Evolutionary conservation across 23 tunicate species (phyloP).

Genomic region (Ciona savignyi): DNA sequence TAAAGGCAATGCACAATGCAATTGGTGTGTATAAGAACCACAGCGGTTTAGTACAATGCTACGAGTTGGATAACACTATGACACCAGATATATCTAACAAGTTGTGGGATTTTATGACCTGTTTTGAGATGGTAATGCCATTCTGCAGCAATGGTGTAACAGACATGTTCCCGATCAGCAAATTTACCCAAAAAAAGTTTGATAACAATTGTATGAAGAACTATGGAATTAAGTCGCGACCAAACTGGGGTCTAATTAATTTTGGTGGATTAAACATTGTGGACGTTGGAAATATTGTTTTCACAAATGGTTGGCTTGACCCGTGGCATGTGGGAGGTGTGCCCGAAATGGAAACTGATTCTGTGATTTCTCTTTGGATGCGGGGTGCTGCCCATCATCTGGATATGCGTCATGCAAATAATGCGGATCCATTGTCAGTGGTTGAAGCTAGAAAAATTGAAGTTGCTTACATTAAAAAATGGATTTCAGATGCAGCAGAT

Average conservation of each 20-base stretch:
- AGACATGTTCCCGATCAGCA: slow-evolving; percentile 84
- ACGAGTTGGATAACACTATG: slow-evolving; percentile 5
- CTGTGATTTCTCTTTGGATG: slow-evolving; percentile 34
- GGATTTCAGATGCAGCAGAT: no score
- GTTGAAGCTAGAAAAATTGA: no score
- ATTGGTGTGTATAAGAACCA: slow-evolving; percentile 62
- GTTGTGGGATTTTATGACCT: slow-evolving; percentile 60
- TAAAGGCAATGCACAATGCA: slow-evolving; percentile 40
- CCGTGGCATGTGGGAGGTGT: slow-evolving; percentile 89
- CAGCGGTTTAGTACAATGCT: slow-evolving; percentile 49
- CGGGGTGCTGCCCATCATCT: slow-evolving; percentile 79
- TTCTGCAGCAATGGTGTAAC: slow-evolving; percentile 39
- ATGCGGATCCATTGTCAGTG: no score
- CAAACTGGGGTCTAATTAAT: slow-evolving; percentile 47
- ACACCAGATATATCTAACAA: slow-evolving; percentile 24
- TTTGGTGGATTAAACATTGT: slow-evolving; percentile 48
- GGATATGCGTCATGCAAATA: no score
- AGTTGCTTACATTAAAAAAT: no score
- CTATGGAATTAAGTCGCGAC: slow-evolving; percentile 58
- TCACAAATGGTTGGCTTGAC: slow-evolving; percentile 66
- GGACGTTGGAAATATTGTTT: slow-evolving; percentile 54
- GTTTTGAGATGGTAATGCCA: slow-evolving; percentile 80
- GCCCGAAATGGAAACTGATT: slow-evolving; percentile 17
- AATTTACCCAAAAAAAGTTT: no score
- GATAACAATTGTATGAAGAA: slow-evolving; percentile 38